Base-by-base conservation (phyloP, 2,113 vertebrate genomes). In the Gulo gulo region DNA sequence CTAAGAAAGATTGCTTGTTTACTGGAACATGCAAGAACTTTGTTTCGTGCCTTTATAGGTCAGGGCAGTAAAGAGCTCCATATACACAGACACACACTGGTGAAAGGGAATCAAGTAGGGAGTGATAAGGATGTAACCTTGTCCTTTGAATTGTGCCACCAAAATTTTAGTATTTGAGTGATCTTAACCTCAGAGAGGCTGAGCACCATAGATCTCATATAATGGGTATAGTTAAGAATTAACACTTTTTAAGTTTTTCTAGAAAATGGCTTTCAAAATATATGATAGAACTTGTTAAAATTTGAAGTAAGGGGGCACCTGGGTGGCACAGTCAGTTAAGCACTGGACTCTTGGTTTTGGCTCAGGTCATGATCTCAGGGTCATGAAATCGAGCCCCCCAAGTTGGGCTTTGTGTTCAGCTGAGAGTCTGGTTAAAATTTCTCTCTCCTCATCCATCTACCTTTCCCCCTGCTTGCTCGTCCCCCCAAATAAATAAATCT, bases 41-140 rank as follows among this genome's bases (percentile, higher is more conserved):
- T 57, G 74, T 90, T 94, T 84, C 97, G 42, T 96, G 71, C 59
- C 29, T 85, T 67, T 95, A n/a, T 91, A 91, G 97, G 88, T 95
- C 93, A 97, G 76, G 57, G 61, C 59, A 47, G 9, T 69, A 67
- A 88, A 69, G 55, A 94, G 65, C 52, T 74, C 73, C 63, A 29
- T 76, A 88, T 71, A 82, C 61, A 91, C 26, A 78, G 88, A 82
- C 34, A 82, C 31, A 80, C 9, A 81, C 34, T 31, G 11, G 21
- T 63, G 76, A 21, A 80, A 36, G 39, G 88, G n/a, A 24, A 42
- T 59, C 29, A 42, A 42, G 9, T 34, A 39, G 65, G 94, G 63
- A 73, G 18, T 57, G 55, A 61, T 93, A 45, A 95, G 61, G 50
- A 12, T 94, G 42, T 81, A 52, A 81, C 34, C 20, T 4, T 1